Evolutionary conservation across 1,140 invertebrate genomes (phyloP).

Genomic region (Elymnias hypermnestra): DNA sequence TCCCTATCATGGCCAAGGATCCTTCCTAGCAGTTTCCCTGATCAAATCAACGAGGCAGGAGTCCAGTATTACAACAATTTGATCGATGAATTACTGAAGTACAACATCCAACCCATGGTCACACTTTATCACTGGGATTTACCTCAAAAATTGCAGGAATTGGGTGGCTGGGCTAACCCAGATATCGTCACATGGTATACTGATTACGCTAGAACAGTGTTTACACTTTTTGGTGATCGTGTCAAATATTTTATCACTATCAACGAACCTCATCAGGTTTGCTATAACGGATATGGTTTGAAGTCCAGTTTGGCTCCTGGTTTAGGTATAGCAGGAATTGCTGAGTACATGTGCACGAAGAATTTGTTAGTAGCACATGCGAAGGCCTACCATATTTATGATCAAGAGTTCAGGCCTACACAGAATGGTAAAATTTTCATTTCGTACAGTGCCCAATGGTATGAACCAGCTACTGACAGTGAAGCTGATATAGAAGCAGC

Average conservation of each 20-base stretch:
- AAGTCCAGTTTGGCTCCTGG: conserved; percentile 60
- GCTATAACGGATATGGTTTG: conserved; percentile 75
- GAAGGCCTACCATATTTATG: conserved; percentile 9
- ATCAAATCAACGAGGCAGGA: too few relatives aligned
- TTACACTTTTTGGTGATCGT: conserved; percentile 77
- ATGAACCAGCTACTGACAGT: conserved; percentile 55
- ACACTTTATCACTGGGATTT: too few relatives aligned
- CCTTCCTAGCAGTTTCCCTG: background rate
- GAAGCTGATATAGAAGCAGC: conserved; percentile 54
- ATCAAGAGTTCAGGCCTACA: conserved; percentile 3
- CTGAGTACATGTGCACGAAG: conserved; percentile 9
- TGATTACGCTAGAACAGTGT: conserved; percentile 77
- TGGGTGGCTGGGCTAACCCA: conserved; percentile 81
- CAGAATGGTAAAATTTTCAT: conserved; percentile 26
- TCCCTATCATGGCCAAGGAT: too few relatives aligned
- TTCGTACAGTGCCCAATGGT: conserved; percentile 63
- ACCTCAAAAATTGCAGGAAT: conserved; percentile 74
- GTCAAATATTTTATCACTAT: conserved; percentile 81
- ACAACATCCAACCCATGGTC: too few relatives aligned
- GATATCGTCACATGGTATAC: too few relatives aligned
- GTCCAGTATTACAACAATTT: too few relatives aligned
- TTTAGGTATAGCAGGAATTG: background rate
- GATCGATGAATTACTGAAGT: too few relatives aligned
- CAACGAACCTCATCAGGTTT: conserved; percentile 80
- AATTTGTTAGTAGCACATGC: conserved; percentile 9